Conservation (phyloP, 1,140 invertebrate species). For the Drosophila subobscura region DNA sequence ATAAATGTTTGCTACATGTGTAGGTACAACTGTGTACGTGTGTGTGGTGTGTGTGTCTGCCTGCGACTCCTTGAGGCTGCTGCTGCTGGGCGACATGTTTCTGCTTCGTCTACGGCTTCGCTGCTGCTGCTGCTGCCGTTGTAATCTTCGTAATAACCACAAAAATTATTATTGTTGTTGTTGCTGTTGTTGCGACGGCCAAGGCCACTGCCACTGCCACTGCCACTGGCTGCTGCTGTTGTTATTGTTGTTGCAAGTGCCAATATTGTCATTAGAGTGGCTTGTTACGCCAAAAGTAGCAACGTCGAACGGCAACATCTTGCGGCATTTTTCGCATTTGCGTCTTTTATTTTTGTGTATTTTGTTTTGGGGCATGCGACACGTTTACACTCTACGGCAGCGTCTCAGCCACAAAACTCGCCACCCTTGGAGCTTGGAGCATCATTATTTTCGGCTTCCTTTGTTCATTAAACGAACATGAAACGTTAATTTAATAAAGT, state of each 20-base stretch:
- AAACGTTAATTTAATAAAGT: slow-evolving; percentile 83
- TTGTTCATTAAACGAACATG: slow-evolving; percentile 82
- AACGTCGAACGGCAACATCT: slow-evolving; percentile 66
- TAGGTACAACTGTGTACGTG: slow-evolving; percentile 35
- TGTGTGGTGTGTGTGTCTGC: slow-evolving; percentile 14
- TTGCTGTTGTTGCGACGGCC: slow-evolving; percentile 19
- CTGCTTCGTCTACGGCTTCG: slow-evolving; percentile 28
- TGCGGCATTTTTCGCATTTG: slow-evolving; percentile 78
- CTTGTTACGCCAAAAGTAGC: slow-evolving; percentile 77
- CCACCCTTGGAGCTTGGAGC: slow-evolving; percentile 58
- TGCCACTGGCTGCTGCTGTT: slow-evolving; percentile 58
- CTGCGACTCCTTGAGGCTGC: slow-evolving; percentile 37
- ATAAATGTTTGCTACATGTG: slow-evolving; percentile 65
- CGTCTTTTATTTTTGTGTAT: slow-evolving; percentile 69
- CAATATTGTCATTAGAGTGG: slow-evolving; percentile 82
- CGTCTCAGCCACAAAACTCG: background rate
- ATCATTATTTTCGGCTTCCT: slow-evolving; percentile 80
- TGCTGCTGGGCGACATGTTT: slow-evolving; percentile 64
- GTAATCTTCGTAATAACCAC: slow-evolving; percentile 81
- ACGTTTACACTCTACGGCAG: slow-evolving; percentile 47
- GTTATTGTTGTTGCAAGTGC: slow-evolving; percentile 76
- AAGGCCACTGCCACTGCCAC: background rate
- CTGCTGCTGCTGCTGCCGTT: slow-evolving; percentile 53
- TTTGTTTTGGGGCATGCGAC: slow-evolving; percentile 55
- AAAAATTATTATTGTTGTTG: slow-evolving; percentile 78